Conservation (phyloP, 2,797 vertebrate species). For the Acanthopagrus latus region DNA sequence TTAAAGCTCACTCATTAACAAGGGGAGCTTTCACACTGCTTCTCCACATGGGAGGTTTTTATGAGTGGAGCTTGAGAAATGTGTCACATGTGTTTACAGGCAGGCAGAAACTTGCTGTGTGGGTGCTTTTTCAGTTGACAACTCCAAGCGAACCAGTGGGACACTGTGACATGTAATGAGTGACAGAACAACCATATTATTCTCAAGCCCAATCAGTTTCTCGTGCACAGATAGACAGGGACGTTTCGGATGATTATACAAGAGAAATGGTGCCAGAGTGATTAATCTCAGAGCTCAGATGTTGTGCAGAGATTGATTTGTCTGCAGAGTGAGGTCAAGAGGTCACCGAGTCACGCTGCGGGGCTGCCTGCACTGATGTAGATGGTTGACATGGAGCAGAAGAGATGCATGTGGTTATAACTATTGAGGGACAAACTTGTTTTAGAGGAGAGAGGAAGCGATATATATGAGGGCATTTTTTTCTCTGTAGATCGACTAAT, state of each 20-base stretch:
- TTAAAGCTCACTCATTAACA: conserved; percentile 27
- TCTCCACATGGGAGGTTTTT: not conserved
- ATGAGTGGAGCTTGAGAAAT: conserved; percentile 15
- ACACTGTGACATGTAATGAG: not conserved
- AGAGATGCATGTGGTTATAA: not conserved
- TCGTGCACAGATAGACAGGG: no score
- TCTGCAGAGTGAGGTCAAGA: conserved; percentile 5
- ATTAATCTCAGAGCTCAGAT: not conserved
- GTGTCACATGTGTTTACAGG: not conserved
- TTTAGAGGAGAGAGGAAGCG: not conserved
- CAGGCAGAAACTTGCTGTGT: conserved; percentile 4
- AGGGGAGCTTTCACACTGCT: conserved; percentile 28
- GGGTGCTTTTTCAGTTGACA: not conserved
- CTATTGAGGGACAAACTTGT: not conserved
- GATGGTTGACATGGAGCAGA: not conserved
- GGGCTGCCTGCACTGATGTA: not conserved
- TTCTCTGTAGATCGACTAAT: not conserved
- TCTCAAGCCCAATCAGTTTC: no score
- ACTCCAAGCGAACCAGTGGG: not conserved
- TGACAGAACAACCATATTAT: not conserved
- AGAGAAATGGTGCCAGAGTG: no score
- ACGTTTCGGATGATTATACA: no score
- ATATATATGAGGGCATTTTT: not conserved
- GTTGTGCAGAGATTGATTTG: not conserved
- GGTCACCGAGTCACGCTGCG: not conserved